Conservation (phyloP, 2,888 invertebrate genomes). For the Diachrysia chrysitis region DNA sequence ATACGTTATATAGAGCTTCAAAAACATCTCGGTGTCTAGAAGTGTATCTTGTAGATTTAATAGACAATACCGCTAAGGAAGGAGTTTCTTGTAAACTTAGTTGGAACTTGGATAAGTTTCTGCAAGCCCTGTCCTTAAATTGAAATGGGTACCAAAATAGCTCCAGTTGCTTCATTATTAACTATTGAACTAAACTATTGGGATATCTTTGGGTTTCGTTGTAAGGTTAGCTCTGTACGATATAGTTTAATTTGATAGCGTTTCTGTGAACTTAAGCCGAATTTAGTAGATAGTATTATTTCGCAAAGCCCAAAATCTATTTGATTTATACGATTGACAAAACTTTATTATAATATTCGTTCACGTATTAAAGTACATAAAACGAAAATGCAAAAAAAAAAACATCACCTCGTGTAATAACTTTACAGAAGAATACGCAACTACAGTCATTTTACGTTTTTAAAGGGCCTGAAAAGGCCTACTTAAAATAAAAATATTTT, state of each 20-base stretch:
- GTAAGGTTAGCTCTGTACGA: slow-evolving; percentile 40
- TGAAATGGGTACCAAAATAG: slow-evolving; percentile 85
- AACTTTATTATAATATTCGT: neutral
- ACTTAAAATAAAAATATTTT: too few relatives aligned
- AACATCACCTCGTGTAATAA: too few relatives aligned
- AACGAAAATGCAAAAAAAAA: too few relatives aligned
- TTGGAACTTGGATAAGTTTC: slow-evolving; percentile 81
- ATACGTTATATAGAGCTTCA: slow-evolving; percentile 67
- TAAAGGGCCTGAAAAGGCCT: too few relatives aligned
- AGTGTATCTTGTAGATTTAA: slow-evolving; percentile 84
- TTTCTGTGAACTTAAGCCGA: slow-evolving; percentile 22
- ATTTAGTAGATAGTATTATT: slow-evolving; percentile 15
- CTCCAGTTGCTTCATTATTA: slow-evolving; percentile 79
- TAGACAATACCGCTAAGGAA: slow-evolving; percentile 83
- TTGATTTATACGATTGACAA: neutral
- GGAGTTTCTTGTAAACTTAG: slow-evolving; percentile 84
- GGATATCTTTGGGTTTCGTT: slow-evolving; percentile 55
- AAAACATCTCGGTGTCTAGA: slow-evolving; percentile 74
- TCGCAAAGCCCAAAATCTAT: neutral
- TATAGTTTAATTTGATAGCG: slow-evolving; percentile 28
- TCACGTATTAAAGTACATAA: neutral
- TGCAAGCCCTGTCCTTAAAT: slow-evolving; percentile 83
- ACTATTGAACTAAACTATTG: slow-evolving; percentile 73
- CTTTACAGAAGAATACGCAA: too few relatives aligned
- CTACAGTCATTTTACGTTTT: too few relatives aligned